phyloP scores from a whole-genome alignment of 2,888 invertebrate genomes.

The Imbricaverruca yamaguchii region DNA sequence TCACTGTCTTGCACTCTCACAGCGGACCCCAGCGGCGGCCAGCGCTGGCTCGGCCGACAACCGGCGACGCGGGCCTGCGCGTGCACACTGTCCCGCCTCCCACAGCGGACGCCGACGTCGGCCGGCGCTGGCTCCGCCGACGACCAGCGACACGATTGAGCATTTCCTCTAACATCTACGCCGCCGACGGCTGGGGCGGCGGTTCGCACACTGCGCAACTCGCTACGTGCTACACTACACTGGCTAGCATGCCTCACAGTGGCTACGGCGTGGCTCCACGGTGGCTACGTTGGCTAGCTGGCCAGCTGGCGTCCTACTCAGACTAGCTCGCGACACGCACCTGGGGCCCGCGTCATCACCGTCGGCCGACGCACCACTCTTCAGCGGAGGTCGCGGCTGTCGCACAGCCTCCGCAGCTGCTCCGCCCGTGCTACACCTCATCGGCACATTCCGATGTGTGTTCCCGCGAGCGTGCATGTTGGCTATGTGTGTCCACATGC shows the following conservation, averaged over 20 bases:
- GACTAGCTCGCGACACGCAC: background rate
- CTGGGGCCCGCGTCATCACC: background rate
- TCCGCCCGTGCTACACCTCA: too few relatives aligned
- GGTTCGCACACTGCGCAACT: background rate
- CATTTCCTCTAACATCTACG: background rate
- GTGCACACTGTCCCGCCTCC: too few relatives aligned
- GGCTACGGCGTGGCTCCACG: background rate
- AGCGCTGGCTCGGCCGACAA: too few relatives aligned
- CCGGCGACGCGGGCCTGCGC: too few relatives aligned
- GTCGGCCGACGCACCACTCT: background rate
- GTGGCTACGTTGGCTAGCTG: background rate
- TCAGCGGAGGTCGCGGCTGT: background rate
- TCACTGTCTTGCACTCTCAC: too few relatives aligned
- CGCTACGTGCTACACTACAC: background rate
- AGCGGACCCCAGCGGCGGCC: too few relatives aligned
- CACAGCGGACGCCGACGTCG: background rate
- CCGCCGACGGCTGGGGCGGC: background rate
- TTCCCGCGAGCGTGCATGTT: too few relatives aligned
- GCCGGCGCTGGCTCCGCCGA: background rate
- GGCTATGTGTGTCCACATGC: too few relatives aligned
- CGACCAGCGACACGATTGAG: background rate
- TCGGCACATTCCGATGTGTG: too few relatives aligned
- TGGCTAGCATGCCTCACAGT: background rate
- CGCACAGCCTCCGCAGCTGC: background rate
- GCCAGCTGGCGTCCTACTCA: background rate